Conservation (phyloP, 2,113 vertebrate genomes). For the Heterotilapia buettikoferi region DNA sequence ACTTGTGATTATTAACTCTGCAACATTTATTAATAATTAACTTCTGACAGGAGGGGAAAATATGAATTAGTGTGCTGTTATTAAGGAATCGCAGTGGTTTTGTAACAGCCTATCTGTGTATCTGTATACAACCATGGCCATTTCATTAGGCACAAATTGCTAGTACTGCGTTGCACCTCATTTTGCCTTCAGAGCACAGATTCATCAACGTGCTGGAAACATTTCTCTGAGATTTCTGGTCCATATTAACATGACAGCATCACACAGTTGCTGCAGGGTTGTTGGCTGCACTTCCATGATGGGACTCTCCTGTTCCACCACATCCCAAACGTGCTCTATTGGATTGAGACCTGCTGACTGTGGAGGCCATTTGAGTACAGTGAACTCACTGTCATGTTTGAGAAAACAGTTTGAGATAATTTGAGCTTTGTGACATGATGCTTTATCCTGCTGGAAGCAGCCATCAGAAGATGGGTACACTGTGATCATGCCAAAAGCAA, state of each 20-base stretch:
- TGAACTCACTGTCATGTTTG: background rate
- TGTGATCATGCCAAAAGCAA: background rate
- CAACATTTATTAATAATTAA: background rate
- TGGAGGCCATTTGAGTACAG: background rate
- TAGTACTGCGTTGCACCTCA: background rate
- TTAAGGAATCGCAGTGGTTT: background rate
- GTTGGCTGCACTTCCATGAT: background rate
- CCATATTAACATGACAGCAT: background rate
- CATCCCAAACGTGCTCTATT: background rate
- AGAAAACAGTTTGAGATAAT: background rate
- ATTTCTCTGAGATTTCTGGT: background rate
- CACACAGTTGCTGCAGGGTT: background rate
- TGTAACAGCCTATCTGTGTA: background rate
- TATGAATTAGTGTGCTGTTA: background rate
- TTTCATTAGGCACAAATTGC: background rate
- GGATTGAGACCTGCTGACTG: background rate
- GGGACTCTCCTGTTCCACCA: background rate
- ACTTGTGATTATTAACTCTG: background rate
- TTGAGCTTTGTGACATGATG: background rate
- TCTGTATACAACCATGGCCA: background rate
- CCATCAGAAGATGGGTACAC: rapidly evolving
- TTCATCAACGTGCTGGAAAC: background rate
- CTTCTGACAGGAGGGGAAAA: background rate
- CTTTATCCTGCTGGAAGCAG: background rate
- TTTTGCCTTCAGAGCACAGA: background rate